Evolutionary conservation across 2,797 vertebrate genomes (phyloP).

Genomic region (Sparidentex hasta): DNA sequence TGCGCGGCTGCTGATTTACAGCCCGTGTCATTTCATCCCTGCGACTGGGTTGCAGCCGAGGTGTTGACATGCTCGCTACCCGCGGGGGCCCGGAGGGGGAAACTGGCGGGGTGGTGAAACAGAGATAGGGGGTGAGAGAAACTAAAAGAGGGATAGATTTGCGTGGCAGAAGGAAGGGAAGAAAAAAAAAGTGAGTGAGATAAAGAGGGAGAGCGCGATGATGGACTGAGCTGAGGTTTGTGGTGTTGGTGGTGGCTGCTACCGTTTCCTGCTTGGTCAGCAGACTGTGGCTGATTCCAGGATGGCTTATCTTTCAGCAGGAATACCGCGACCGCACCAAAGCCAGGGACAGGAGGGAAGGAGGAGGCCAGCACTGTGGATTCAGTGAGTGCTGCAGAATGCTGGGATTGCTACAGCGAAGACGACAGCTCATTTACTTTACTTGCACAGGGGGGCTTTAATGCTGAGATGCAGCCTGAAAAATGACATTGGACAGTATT

Average conservation of each 20-base stretch:
- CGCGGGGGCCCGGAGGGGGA: constrained; percentile 3
- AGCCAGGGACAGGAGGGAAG: constrained; percentile 37
- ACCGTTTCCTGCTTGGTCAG: constrained; percentile 73
- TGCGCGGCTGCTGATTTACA: constrained; percentile 61
- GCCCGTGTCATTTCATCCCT: constrained; percentile 60
- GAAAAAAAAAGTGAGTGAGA: constrained; percentile 33
- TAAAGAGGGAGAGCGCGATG: constrained; percentile 28
- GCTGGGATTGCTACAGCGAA: constrained; percentile 5
- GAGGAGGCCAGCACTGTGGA: constrained; percentile 21
- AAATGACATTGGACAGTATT: not conserved
- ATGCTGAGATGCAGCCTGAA: not conserved
- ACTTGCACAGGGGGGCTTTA: not conserved
- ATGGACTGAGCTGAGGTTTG: constrained; percentile 13
- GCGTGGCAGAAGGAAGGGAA: constrained; percentile 26
- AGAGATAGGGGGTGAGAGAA: constrained; percentile 51
- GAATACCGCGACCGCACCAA: constrained; percentile 65
- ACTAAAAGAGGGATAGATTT: constrained; percentile 42
- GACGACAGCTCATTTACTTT: not conserved
- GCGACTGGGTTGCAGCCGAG: constrained; percentile 47
- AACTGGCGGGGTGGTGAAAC: constrained; percentile 43
- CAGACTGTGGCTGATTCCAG: constrained; percentile 70
- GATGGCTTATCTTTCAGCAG: constrained; percentile 73
- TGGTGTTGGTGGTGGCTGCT: constrained; percentile 25
- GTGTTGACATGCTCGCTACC: constrained; percentile 69
- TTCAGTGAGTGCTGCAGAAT: constrained; percentile 32